These are phyloP conservation scores for Aspidoscelis tigris DNA, from an alignment of 2,113 vertebrate species.

Conservation along the genomic window DNA sequence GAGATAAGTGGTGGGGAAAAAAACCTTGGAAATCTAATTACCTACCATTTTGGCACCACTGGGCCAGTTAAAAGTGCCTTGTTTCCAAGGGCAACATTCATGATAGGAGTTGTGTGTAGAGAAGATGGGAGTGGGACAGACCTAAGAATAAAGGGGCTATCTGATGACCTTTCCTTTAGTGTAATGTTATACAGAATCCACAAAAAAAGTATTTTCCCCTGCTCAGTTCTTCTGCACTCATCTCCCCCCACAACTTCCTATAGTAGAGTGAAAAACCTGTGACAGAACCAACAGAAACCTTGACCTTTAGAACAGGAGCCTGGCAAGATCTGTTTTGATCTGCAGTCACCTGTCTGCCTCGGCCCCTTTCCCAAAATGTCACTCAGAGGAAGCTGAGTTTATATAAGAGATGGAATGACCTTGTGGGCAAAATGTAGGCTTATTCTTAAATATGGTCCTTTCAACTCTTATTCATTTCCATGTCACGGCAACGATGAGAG, in stretches of 20 bases:
- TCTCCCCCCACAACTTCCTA: conserved; percentile 9
- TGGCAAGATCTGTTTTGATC: conserved; percentile 79
- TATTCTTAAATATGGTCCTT: conserved; percentile 52
- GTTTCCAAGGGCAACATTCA: too few relatives aligned
- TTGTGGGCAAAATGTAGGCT: conserved; percentile 57
- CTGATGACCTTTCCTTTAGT: rapidly evolving
- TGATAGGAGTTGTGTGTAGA: too few relatives aligned
- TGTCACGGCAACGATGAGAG: conserved; percentile 17
- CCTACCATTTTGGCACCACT: too few relatives aligned
- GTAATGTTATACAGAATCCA: not conserved
- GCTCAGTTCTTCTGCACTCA: not conserved
- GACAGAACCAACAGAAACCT: conserved; percentile 42
- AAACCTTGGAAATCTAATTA: too few relatives aligned
- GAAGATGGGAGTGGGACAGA: too few relatives aligned
- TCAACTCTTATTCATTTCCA: conserved; percentile 56
- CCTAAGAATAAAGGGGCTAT: not conserved
- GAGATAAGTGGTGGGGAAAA: too few relatives aligned
- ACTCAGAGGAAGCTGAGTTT: conserved; percentile 70
- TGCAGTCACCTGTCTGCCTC: conserved; percentile 75
- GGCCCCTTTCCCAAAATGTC: conserved; percentile 74
- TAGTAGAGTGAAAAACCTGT: conserved; percentile 50
- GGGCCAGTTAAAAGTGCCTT: too few relatives aligned
- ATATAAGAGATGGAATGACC: conserved; percentile 66
- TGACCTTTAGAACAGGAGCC: conserved; percentile 78
- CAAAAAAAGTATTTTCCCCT: not conserved